Conservation (phyloP, 2,797 vertebrate genomes). For the Leptodactylus fallax region DNA sequence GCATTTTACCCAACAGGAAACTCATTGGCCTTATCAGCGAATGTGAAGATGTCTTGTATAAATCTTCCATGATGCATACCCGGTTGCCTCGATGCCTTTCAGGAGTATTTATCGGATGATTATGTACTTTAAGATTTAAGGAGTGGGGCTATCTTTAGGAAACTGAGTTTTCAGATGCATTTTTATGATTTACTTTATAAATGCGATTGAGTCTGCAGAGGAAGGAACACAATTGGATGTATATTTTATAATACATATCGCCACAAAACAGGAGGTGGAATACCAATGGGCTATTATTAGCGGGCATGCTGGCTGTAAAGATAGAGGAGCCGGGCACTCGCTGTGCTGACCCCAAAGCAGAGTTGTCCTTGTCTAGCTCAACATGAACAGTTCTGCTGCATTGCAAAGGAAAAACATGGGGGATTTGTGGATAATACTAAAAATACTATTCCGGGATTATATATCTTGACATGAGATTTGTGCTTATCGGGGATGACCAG, state of each 20-base stretch:
- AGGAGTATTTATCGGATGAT: constrained; percentile 60
- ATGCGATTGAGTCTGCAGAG: constrained; percentile 55
- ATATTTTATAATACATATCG: constrained; percentile 27
- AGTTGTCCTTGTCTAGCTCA: background rate
- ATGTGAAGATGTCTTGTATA: constrained; percentile 53
- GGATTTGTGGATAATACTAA: background rate
- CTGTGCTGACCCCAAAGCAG: background rate
- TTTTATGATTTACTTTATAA: constrained; percentile 56
- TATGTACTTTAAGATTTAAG: constrained; percentile 60
- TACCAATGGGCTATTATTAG: constrained; percentile 13
- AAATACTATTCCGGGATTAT: background rate
- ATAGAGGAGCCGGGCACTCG: background rate
- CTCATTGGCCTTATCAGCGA: constrained; percentile 52
- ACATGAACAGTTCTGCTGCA: background rate
- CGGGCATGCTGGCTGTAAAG: background rate
- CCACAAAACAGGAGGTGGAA: constrained; percentile 6
- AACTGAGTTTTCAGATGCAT: constrained; percentile 55
- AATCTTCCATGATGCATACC: constrained; percentile 43
- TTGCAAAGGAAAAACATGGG: background rate
- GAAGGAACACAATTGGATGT: constrained; percentile 43
- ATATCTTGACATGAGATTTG: constrained; percentile 19
- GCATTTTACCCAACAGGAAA: constrained; percentile 45
- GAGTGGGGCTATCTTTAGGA: constrained; percentile 57
- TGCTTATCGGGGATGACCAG: constrained; percentile 29
- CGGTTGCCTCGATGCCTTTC: constrained; percentile 33